Evolutionary conservation across 2,113 vertebrate species (phyloP), one percentile per base, ranked within the genome.

Genomic region (Triplophysa dalaica): DNA sequence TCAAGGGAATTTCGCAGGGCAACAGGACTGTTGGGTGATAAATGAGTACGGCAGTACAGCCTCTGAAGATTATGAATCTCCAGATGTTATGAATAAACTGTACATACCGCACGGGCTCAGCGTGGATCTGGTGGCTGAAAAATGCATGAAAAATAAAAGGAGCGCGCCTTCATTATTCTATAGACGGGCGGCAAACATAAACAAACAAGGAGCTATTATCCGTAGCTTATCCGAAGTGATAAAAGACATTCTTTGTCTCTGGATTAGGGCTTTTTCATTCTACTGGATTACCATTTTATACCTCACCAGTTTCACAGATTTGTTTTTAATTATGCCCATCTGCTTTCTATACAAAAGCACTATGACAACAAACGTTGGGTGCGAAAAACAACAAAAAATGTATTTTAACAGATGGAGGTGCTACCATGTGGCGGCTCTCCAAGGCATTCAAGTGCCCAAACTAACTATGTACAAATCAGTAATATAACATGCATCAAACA

Each of bases 361-460:
- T 83, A 83, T 54, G 45, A 81, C 65, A 85, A 83, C 79, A 89
- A 89, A 87, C 62, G 45, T 78, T 41, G 26, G 60, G 3, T 48
- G 45, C 22, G 45, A 85, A 80, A 70, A 74, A 82, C 33, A 38
- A 38, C 77, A 75, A 58, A 80, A 81, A 83, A 61, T 41, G 14
- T 84, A 88, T 88, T 91, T 90, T 81, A 90, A 88, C 89, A 91
- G 91, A 92, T 89, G 88, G 88, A 61, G 73, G 78, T 33, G 81
- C 85, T 86, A 87, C 74, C 72, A 70, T 38, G 65, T 83, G 77
- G 73, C 78, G 70, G 61, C 82, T 81, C 70, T 75, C 62, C 22
- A 77, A 77, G 82, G 75, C 70, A 64, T 22, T 64, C 29, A 67
- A 58, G 66, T 58, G 54, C 19, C 61, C 69, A 62, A 77, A 83